phyloP scores from a whole-genome alignment of 2,888 invertebrate genomes.

The Alloplasta piceator region DNA sequence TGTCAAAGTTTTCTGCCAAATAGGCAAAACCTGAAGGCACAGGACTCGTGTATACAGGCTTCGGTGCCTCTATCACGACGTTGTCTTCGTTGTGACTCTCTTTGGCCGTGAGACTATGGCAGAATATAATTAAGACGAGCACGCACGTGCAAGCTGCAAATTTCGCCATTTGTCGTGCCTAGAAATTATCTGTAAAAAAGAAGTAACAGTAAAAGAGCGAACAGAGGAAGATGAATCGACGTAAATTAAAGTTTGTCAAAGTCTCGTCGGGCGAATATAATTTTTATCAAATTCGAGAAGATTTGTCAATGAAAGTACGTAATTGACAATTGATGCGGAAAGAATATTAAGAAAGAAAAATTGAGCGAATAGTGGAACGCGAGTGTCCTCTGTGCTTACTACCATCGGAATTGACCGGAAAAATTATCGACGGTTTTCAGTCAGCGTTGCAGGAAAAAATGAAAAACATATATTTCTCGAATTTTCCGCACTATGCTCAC shows the following conservation, averaged over 20 bases:
- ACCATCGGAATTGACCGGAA: slow-evolving; percentile 28
- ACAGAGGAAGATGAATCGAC: slow-evolving; percentile 18
- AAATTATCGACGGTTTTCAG: slow-evolving; percentile 13
- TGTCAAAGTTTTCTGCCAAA: slow-evolving; percentile 95
- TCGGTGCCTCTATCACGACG: slow-evolving; percentile 57
- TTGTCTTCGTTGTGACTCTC: slow-evolving; percentile 69
- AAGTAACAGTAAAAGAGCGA: slow-evolving; percentile 4
- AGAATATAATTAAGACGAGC: slow-evolving; percentile 66
- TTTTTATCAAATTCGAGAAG: not conserved
- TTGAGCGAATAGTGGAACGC: not conserved
- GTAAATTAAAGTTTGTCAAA: not conserved
- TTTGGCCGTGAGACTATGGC: slow-evolving; percentile 65
- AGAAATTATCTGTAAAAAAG: slow-evolving; percentile 33
- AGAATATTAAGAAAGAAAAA: not conserved
- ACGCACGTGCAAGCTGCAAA: slow-evolving; percentile 66
- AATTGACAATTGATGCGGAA: slow-evolving; percentile 2
- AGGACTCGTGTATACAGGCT: slow-evolving; percentile 88
- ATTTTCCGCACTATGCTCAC: slow-evolving; percentile 43
- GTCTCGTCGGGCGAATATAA: not conserved
- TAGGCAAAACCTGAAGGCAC: slow-evolving; percentile 86
- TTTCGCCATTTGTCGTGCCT: slow-evolving; percentile 77
- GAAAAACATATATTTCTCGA: not conserved
- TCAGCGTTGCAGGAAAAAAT: not conserved
- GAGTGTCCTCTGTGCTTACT: slow-evolving; percentile 1
- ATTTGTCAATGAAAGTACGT: not conserved